Conservation (phyloP, 92 coral and sea anemone species). For the Phenganax subtilis region DNA sequence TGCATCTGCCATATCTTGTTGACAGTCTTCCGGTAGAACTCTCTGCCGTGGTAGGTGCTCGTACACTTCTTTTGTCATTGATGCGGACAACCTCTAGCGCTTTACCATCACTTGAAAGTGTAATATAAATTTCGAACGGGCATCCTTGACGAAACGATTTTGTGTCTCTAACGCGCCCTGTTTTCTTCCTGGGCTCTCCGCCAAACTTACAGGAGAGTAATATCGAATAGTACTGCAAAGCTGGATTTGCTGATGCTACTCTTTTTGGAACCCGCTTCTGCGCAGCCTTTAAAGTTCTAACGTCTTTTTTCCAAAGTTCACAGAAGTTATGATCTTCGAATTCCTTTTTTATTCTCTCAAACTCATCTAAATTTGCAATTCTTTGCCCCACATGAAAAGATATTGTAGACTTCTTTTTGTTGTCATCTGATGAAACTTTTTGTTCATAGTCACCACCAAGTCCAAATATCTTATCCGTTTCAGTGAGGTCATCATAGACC, state of each 20-base stretch:
- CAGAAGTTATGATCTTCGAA: conserved; percentile 27
- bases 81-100: conserved; percentile 45
- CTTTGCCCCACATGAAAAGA: conserved; percentile 39
- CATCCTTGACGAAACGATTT: conserved; percentile 52
- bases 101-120: conserved; percentile 47
- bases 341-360: conserved; percentile 1
- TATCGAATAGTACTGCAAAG: no score
- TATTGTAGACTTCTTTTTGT: background rate
- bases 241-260: no score
- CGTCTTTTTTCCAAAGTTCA: no score
- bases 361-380: conserved; percentile 26
- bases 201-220: no score
- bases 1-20: conserved; percentile 1
- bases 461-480: no score
- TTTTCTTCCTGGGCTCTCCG: conserved; percentile 43
- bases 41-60: no score
- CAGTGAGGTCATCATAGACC: no score
- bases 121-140: conserved; percentile 42
- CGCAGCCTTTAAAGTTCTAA: no score
- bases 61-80: no score
- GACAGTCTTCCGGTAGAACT: background rate
- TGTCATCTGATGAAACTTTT: background rate
- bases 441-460: background rate
- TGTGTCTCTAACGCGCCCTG: conserved; percentile 38
- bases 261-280: no score